Evolutionary conservation across 2,888 invertebrate species (phyloP).

Genomic region (Pyrgus malvae): DNA sequence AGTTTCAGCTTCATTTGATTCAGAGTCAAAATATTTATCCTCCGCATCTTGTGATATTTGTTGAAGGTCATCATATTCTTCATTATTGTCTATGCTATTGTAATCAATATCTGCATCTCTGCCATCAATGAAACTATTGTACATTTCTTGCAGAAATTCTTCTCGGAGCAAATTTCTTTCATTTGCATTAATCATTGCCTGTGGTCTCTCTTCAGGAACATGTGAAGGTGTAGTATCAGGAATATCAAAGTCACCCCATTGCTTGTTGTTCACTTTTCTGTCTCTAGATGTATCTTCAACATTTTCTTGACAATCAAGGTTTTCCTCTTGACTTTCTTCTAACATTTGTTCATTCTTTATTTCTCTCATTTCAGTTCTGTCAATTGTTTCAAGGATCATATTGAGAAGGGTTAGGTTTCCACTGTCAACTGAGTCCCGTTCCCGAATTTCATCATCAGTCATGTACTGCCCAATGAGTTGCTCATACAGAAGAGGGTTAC

Average conservation of each 20-base stretch:
- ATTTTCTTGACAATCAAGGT: background rate
- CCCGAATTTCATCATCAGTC: slow-evolving; percentile 87
- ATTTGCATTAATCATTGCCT: slow-evolving; percentile 71
- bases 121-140: slow-evolving; percentile 91
- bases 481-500: slow-evolving; percentile 95
- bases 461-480: slow-evolving; percentile 94
- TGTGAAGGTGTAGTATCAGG: slow-evolving; percentile 54
- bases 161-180: slow-evolving; percentile 86
- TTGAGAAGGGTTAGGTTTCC: slow-evolving; percentile 85
- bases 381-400: slow-evolving; percentile 90
- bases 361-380: slow-evolving; percentile 85
- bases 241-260: slow-evolving; percentile 82
- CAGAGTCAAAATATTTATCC: slow-evolving; percentile 95
- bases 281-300: slow-evolving; percentile 20
- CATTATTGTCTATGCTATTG: slow-evolving; percentile 89
- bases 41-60: slow-evolving; percentile 89
- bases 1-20: slow-evolving; percentile 83
- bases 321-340: slow-evolving; percentile 68
- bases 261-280: slow-evolving; percentile 42
- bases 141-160: slow-evolving; percentile 93
- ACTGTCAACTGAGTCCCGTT: slow-evolving; percentile 82
- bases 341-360: slow-evolving; percentile 83
- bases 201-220: slow-evolving; percentile 55
- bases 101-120: slow-evolving; percentile 93
- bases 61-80: slow-evolving; percentile 88